phyloP scores from a whole-genome alignment of 2,113 vertebrate genomes.

The Physeter macrocephalus region DNA sequence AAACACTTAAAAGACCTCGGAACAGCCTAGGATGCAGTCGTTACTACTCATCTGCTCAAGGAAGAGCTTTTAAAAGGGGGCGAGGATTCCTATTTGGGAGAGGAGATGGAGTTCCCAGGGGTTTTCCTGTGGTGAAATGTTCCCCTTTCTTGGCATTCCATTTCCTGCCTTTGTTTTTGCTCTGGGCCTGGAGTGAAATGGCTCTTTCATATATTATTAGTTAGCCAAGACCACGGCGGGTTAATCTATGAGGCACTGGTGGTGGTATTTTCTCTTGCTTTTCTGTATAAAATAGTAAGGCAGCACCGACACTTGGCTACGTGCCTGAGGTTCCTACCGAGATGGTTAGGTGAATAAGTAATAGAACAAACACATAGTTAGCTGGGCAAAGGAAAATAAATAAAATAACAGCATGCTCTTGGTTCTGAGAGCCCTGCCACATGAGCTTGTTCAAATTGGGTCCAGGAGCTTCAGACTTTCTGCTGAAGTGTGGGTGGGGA shows the following conservation, averaged over 20 bases:
- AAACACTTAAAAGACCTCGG: not conserved
- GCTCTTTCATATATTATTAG: slow-evolving; percentile 9
- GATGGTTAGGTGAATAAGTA: slow-evolving; percentile 72
- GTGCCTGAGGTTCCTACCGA: slow-evolving; percentile 50
- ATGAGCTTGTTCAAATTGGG: slow-evolving; percentile 50
- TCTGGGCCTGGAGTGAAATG: slow-evolving; percentile 67
- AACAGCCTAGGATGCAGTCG: not conserved
- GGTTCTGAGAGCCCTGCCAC: slow-evolving; percentile 52
- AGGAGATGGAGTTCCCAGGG: not conserved
- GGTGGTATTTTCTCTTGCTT: slow-evolving; percentile 60
- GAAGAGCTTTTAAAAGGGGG: not conserved
- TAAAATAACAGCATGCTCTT: slow-evolving; percentile 65
- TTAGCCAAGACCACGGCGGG: not conserved
- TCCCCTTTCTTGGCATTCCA: slow-evolving; percentile 40
- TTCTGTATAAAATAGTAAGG: slow-evolving; percentile 58
- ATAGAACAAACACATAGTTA: slow-evolving; percentile 53
- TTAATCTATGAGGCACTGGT: slow-evolving; percentile 27
- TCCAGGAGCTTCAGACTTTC: slow-evolving; percentile 60
- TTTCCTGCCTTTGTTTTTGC: slow-evolving; percentile 73
- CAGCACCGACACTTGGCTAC: slow-evolving; percentile 29
- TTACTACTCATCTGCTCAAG: not conserved
- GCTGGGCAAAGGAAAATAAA: slow-evolving; percentile 65
- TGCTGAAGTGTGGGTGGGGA: slow-evolving; percentile 59
- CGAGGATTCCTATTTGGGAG: slow-evolving; percentile 16
- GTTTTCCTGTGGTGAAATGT: not conserved